phyloP scores from a whole-genome alignment of 1,140 invertebrate genomes.

The Procambarus virginalis region DNA sequence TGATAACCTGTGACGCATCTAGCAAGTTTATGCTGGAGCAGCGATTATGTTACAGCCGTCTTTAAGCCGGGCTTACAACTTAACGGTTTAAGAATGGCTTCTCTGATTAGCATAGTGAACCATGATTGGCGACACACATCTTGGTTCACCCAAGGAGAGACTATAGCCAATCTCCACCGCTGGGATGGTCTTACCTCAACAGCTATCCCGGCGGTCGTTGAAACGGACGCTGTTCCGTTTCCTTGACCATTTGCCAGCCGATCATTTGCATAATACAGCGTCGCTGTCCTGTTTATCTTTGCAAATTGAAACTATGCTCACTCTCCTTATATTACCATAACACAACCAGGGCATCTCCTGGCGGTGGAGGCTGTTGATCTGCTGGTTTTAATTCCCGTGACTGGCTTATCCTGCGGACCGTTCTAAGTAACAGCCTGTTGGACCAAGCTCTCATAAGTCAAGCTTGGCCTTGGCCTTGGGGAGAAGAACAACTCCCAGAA shows the following conservation, averaged over 20 bases:
- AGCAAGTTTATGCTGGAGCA: too few relatives aligned
- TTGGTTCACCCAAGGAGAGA: neutral
- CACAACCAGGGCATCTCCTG: neutral
- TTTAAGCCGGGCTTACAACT: too few relatives aligned
- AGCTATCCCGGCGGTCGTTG: conserved; percentile 5
- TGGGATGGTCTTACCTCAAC: neutral
- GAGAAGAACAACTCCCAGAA: too few relatives aligned
- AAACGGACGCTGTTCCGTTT: neutral
- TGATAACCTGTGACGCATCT: neutral
- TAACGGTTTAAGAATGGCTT: neutral
- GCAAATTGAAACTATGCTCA: conserved; percentile 36
- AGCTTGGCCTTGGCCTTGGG: too few relatives aligned
- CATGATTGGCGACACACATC: neutral
- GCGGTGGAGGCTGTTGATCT: neutral
- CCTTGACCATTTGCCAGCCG: neutral
- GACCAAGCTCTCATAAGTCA: too few relatives aligned
- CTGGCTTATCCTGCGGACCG: too few relatives aligned
- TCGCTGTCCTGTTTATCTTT: conserved; percentile 20
- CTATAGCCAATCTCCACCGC: neutral
- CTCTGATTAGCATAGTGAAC: neutral
- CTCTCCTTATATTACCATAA: conserved; percentile 6
- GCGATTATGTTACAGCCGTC: too few relatives aligned
- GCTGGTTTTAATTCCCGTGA: neutral
- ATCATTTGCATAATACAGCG: conserved; percentile 44
- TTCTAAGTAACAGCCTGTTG: too few relatives aligned